Conservation (phyloP, 1,140 invertebrate genomes). For the Heliconius melpomene region DNA sequence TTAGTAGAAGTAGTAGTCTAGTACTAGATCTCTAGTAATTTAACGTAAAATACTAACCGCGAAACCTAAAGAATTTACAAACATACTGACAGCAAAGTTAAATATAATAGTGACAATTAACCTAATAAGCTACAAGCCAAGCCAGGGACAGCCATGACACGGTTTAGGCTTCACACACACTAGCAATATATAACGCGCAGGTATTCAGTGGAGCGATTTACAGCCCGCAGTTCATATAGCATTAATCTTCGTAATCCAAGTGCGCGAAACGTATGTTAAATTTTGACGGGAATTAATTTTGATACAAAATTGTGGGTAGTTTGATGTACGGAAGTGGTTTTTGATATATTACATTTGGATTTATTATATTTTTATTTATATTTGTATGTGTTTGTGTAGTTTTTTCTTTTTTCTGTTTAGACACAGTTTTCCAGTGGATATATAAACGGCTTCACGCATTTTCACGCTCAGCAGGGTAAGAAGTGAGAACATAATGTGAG, state of each 20-base stretch:
- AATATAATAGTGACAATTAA: slow-evolving; percentile 6
- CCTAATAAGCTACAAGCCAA: neutral
- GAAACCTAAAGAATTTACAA: too few relatives aligned
- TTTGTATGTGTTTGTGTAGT: neutral
- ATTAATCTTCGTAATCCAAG: slow-evolving; percentile 6
- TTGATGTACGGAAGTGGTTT: neutral
- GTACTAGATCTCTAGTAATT: too few relatives aligned
- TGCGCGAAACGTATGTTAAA: neutral
- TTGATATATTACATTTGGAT: neutral
- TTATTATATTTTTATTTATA: neutral
- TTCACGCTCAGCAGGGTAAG: too few relatives aligned
- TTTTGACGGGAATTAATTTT: slow-evolving; percentile 1
- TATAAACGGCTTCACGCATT: too few relatives aligned
- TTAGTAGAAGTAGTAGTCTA: too few relatives aligned
- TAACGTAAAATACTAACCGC: neutral
- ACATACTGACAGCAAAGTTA: neutral
- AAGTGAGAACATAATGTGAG: too few relatives aligned
- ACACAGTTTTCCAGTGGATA: too few relatives aligned
- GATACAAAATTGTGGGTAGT: neutral
- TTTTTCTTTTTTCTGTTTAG: too few relatives aligned
- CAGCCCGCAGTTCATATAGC: neutral
- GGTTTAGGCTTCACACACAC: neutral
- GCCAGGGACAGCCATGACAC: neutral
- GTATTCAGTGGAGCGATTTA: slow-evolving; percentile 10
- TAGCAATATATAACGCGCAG: slow-evolving; percentile 5